Percentiles rank a stretch among this genome's conserved stretches.
phyloP scores from a whole-genome alignment of 1,140 invertebrate species.

The Cryptotermes secundus region DNA sequence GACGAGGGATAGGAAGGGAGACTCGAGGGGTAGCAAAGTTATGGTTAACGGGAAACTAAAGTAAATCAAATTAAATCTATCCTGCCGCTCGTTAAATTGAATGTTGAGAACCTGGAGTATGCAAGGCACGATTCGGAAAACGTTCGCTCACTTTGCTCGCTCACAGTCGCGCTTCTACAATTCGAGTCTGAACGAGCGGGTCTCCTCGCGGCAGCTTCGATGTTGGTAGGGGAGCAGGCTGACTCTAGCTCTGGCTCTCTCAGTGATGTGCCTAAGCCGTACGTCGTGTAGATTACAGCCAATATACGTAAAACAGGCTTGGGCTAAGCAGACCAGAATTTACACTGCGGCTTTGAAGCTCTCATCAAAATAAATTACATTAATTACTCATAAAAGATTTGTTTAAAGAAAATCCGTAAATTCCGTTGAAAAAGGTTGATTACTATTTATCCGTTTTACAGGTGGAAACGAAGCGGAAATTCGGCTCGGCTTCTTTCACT shows the following conservation, averaged over 20 bases:
- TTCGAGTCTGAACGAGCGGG: not conserved
- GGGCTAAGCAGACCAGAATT: not conserved
- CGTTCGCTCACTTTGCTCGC: not conserved
- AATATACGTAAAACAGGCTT: not conserved
- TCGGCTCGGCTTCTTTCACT: not conserved
- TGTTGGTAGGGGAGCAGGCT: not conserved
- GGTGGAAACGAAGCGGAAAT: not conserved
- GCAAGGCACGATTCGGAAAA: conserved; percentile 23
- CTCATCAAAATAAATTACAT: not conserved
- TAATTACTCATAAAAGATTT: not conserved
- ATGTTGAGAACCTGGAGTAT: conserved; percentile 12
- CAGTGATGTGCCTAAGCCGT: not conserved
- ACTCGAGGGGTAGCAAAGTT: conserved; percentile 1
- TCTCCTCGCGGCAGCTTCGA: not conserved
- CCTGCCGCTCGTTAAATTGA: conserved; percentile 28
- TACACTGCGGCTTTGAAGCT: not conserved
- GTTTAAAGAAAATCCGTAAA: not conserved
- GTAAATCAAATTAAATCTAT: conserved; percentile 30
- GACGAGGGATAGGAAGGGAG: not conserved
- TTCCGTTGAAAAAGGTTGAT: not conserved
- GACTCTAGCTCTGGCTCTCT: too few species aligned
- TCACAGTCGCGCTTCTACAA: not conserved
- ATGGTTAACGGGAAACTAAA: conserved; percentile 25
- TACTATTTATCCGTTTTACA: not conserved
- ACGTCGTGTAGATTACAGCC: not conserved